These are phyloP conservation scores for Caenorhabditis zanzibari DNA, from an alignment of 2,888 invertebrate species.

Conservation along the genomic window DNA sequence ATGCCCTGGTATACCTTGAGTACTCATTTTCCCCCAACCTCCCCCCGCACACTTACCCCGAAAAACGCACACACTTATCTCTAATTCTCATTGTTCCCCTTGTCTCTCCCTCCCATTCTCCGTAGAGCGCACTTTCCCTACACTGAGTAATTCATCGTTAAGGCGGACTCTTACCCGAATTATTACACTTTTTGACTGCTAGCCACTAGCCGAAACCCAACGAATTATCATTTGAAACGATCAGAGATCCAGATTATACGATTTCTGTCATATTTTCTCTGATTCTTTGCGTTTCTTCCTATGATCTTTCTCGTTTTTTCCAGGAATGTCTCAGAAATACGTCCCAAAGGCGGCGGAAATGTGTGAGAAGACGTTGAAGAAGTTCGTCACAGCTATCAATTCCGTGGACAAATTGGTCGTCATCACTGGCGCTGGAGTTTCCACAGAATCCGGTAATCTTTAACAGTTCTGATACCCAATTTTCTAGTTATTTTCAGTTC, in stretches of 20 bases:
- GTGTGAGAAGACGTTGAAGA: conserved; percentile 46
- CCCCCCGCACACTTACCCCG: too few species aligned
- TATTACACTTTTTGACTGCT: conserved; percentile 27
- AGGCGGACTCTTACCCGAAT: not conserved
- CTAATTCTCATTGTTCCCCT: not conserved
- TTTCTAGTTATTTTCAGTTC: conserved; percentile 45
- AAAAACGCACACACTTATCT: not conserved
- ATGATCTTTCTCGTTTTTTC: not conserved
- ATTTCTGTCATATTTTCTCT: not conserved
- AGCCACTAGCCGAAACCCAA: not conserved
- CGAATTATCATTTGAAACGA: not conserved
- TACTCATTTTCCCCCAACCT: too few species aligned
- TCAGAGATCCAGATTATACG: not conserved
- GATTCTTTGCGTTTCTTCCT: too few species aligned
- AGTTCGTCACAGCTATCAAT: conserved; percentile 39
- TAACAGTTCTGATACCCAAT: conserved; percentile 15
- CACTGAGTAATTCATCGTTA: not conserved
- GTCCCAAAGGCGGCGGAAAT: conserved; percentile 50
- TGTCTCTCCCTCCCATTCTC: not conserved
- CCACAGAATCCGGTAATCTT: conserved; percentile 90
- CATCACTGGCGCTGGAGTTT: conserved; percentile 95
- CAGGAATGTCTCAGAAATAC: conserved; percentile 42
- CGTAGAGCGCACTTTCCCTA: conserved; percentile 22
- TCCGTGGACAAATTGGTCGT: conserved; percentile 86
- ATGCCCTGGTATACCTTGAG: too few species aligned